A percentile compares a stretch with the other conserved stretches of the same genome.
Conservation (phyloP, 2,888 invertebrate genomes). For the Lasioglossum leucozonium region DNA sequence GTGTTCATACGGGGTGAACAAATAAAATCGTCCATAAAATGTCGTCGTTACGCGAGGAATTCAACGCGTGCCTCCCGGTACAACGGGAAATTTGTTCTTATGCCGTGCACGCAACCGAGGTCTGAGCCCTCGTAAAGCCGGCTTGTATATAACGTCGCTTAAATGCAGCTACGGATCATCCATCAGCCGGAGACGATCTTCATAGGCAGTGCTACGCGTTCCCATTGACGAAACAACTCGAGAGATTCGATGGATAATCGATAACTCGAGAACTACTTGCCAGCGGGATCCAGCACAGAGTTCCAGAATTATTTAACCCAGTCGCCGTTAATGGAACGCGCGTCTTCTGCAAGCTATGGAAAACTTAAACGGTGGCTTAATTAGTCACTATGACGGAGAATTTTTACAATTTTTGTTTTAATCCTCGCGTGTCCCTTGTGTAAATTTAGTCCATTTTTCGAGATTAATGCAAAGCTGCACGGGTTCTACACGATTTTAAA, state of each 20-base stretch:
- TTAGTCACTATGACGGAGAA: too few relatives aligned
- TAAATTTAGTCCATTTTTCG: background rate
- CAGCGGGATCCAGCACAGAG: background rate
- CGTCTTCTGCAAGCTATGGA: background rate
- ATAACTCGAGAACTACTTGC: background rate
- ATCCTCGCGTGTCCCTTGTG: background rate
- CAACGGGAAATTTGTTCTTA: slow-evolving; percentile 63
- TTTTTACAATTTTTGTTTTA: background rate
- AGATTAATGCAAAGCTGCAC: too few relatives aligned
- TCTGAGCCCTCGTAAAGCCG: slow-evolving; percentile 68
- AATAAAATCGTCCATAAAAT: slow-evolving; percentile 67
- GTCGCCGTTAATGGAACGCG: background rate
- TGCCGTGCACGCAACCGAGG: slow-evolving; percentile 67
- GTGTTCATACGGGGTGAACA: slow-evolving; percentile 51
- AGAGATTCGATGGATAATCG: slow-evolving; percentile 1
- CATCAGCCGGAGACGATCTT: slow-evolving; percentile 54
- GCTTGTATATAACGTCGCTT: slow-evolving; percentile 66
- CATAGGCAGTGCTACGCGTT: slow-evolving; percentile 22
- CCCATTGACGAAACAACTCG: slow-evolving; percentile 15
- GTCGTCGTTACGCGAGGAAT: slow-evolving; percentile 59
- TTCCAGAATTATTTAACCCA: background rate
- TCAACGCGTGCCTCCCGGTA: slow-evolving; percentile 44
- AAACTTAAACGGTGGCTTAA: background rate
- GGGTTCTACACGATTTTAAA: too few relatives aligned
- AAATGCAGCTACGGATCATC: slow-evolving; percentile 70